Base-by-base conservation (phyloP, 2,888 invertebrate genomes). In the Biston stratarius region DNA sequence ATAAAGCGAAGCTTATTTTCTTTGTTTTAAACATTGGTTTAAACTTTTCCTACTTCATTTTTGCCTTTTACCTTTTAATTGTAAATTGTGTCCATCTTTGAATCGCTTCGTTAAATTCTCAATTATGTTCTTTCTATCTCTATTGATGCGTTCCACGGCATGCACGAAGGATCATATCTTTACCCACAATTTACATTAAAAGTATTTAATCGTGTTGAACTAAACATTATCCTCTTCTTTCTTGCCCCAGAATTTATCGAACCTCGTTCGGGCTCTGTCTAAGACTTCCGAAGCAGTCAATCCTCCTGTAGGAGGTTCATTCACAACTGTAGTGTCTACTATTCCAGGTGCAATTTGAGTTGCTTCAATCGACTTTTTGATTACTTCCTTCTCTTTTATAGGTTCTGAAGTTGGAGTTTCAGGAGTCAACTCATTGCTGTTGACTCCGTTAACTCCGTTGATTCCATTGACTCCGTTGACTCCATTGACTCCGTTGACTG, bases 201-300 rank as follows among this genome's bases (percentile, higher is more conserved):
- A 80, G 74, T 68, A 62, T 70, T 64, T 79, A 75, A 73, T 53
- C 72, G 70, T 34, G 66, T 69, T 71, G 70, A 72, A 83, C 81
- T 93, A 94, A 77, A 94, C 95, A 81, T 94, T 95, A 76, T 95
- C 95, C 77, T 95, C 95, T 79, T 95, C 95, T 78, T 94, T 95
- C 81, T 96, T 96, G 74, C 96, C 96, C 97, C 97, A 97, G 89
- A 97, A 97, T 83, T 97, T 96, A 89, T 97, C 97, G 85, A 97
- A 97, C 78, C 97, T 96, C 87, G 96, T 96, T 78, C 97, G 96
- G 78, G 97, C 97, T 86, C 96, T 96, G 85, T 97, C 97, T 74
- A 97, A 93, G 70, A 97, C 97, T 83, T 97, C 97, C 64, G 96
- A 94, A 45, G 97, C 96, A 57, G 95, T 93, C 51, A 96, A 92